These are phyloP conservation scores for Pantherophis vulpinus DNA, from an alignment of 2,797 vertebrate genomes.

Conservation along the genomic window DNA sequence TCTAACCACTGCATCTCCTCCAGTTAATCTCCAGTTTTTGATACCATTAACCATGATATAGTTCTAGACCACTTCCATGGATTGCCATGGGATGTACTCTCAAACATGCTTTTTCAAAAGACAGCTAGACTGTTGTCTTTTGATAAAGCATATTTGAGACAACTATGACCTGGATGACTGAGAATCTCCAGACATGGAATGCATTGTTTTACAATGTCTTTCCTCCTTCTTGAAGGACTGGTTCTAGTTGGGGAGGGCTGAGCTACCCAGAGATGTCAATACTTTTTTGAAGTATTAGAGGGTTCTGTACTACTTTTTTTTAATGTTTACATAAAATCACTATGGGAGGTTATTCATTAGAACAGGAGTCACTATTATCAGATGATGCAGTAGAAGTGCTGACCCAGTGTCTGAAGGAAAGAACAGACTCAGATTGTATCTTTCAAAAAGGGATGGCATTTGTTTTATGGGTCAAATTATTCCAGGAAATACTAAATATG, in stretches of 20 bases:
- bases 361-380: neutral
- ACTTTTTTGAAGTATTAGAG: neutral
- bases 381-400: neutral
- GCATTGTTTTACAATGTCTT: neutral
- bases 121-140: no score
- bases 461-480: neutral
- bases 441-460: neutral
- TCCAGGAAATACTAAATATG: neutral
- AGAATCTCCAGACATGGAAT: no score
- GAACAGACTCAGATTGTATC: neutral
- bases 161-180: no score
- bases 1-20: no score
- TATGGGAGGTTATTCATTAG: neutral
- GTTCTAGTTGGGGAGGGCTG: neutral
- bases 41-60: neutral
- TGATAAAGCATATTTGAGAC: no score
- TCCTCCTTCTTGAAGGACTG: neutral
- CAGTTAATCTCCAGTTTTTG: neutral
- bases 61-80: neutral
- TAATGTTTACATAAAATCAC: neutral
- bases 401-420: neutral
- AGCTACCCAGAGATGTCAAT: neutral
- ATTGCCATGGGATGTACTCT: neutral
- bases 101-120: no score
- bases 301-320: neutral